Evolutionary conservation across 2,888 invertebrate species (phyloP), one percentile per base, ranked within the genome.

Genomic region (Adelognathus sp.): DNA sequence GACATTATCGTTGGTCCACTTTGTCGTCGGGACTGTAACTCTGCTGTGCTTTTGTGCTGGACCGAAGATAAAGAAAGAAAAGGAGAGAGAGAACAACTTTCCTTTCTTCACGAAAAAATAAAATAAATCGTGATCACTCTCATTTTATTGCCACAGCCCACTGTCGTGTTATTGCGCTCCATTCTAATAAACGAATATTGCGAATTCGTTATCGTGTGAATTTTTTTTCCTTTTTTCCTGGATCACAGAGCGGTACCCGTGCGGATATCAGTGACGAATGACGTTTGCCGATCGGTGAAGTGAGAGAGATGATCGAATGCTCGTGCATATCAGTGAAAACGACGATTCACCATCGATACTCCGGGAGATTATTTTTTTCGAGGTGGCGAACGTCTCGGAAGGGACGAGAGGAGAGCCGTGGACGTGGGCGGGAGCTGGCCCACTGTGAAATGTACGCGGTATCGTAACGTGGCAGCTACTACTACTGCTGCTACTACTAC

Each of bases 371-470:
- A 5, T 27, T 27, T 14, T 29, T 16, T 50, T 21, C 50, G 50
- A n/a, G 21, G 9, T 24, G 50, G 21, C 7, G 9, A 3, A 21
- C 24, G 24, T 50, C 24, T 50, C 21, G 50, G 1, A 24, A 11
- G 4, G 50, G 11, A 5, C 21, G 1, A 50, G 29, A 24, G 39
- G 3, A 41, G 16, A 39, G 50, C 21, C 63, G 39, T 52, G 9
- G 33, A 9, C 27, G 29, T 29, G 73, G 31, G 64, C 18, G 46
- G 52, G 56, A 16, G 70, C 24, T 33, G 78, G 71, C 61, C 56
- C 70, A 74, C 41, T 66, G 72, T 64, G 24, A 67, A 69, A 69
- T 46, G 69, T 74, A 73, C 74, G 73, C 61, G 77, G 67, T 79
- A 71, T 63, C 75, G 63, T 60, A 72, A 75, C 74, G 70, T 70